Conservation (phyloP, 2,888 invertebrate species). For the Dynastes maya region DNA sequence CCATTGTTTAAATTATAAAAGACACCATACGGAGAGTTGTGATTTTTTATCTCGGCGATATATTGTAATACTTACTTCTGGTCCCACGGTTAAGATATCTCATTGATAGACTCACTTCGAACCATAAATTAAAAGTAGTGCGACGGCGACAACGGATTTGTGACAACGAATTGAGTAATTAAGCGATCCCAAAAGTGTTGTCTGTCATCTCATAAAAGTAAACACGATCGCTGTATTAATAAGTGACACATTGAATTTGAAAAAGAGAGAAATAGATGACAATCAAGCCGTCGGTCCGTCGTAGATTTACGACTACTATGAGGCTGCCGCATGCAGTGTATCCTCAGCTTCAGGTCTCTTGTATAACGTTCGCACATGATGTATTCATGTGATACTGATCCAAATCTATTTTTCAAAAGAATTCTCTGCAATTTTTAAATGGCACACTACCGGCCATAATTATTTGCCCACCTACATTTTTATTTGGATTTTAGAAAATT, state of each 20-base stretch:
- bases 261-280: conserved; percentile 16
- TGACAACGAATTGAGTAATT: conserved; percentile 45
- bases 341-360: too few species aligned
- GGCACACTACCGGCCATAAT: too few species aligned
- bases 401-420: too few species aligned
- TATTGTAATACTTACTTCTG: conserved; percentile 15
- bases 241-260: conserved; percentile 26
- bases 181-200: conserved; percentile 29
- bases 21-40: conserved; percentile 2
- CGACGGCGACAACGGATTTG: conserved; percentile 32
- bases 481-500: too few species aligned
- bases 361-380: too few species aligned
- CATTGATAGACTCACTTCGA: conserved; percentile 34
- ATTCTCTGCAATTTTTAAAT: too few species aligned
- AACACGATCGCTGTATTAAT: conserved; percentile 36
- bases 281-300: neutral
- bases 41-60: conserved; percentile 6
- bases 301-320: too few species aligned
- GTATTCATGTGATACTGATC: too few species aligned
- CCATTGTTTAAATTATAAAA: conserved; percentile 32
- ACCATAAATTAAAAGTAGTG: conserved; percentile 20
- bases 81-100: conserved; percentile 23
- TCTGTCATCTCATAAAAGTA: conserved; percentile 29
- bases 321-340: too few species aligned
- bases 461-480: too few species aligned